A percentile compares a stretch with the other conserved stretches of the same genome.
phyloP scores from a whole-genome alignment of 2,888 invertebrate species.

The Drosophila nr. fundita region DNA sequence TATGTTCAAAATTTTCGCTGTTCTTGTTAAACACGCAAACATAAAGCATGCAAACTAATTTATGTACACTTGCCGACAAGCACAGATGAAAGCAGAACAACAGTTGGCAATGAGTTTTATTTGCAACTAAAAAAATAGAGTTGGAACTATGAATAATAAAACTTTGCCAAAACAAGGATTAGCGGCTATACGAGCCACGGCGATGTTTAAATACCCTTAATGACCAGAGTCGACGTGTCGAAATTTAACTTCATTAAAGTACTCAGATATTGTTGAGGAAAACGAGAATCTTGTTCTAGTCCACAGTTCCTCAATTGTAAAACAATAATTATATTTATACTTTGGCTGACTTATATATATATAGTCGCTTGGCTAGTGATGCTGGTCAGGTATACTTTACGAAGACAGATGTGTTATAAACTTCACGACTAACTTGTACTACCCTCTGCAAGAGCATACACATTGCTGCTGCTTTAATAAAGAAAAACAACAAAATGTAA shows the following conservation, averaged over 20 bases:
- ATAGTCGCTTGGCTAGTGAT: background rate
- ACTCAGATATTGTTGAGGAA: background rate
- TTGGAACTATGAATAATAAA: background rate
- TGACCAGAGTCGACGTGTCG: background rate
- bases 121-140: background rate
- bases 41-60: background rate
- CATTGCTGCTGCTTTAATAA: background rate
- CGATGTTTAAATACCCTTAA: background rate
- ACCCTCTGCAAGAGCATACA: background rate
- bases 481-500: background rate
- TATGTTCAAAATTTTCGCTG: background rate
- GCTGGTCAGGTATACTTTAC: background rate
- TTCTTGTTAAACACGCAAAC: background rate
- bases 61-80: background rate
- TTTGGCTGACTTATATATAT: background rate
- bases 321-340: background rate
- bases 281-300: background rate
- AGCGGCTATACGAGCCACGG: background rate
- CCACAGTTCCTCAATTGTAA: background rate
- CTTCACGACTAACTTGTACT: background rate
- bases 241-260: background rate
- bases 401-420: background rate
- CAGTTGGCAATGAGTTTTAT: conserved; percentile 11
- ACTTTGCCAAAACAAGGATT: background rate
- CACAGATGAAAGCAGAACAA: background rate